These are phyloP conservation scores for Drosophila takahashii DNA, from an alignment of 1,140 invertebrate species.

Conservation along the genomic window DNA sequence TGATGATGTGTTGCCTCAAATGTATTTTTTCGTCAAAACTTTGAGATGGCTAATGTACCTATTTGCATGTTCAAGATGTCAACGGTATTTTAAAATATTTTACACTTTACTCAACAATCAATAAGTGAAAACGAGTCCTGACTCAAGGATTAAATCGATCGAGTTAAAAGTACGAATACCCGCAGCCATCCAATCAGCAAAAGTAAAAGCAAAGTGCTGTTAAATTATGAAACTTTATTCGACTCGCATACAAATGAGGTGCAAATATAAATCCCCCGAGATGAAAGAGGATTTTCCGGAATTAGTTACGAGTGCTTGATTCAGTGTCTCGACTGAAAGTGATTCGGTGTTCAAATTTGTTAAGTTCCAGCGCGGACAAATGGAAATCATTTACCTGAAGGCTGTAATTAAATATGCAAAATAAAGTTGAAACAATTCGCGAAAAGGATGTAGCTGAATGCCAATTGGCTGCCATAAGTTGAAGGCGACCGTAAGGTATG, in stretches of 20 bases:
- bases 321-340: conserved; percentile 10
- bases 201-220: conserved; percentile 47
- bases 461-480: conserved; percentile 17
- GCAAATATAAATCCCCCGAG: conserved; percentile 19
- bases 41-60: neutral
- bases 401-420: conserved; percentile 41
- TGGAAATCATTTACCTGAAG: conserved; percentile 15
- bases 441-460: conserved; percentile 11
- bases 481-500: conserved; percentile 3
- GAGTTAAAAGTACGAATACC: conserved; percentile 29
- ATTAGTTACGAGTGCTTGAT: conserved; percentile 19
- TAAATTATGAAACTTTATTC: conserved; percentile 36
- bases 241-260: conserved; percentile 42
- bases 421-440: conserved; percentile 17
- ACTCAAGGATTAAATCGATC: conserved; percentile 14
- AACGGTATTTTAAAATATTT: neutral
- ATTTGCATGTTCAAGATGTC: neutral
- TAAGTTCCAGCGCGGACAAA: conserved; percentile 20
- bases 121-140: conserved; percentile 23
- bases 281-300: conserved; percentile 21
- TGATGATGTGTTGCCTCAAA: conserved; percentile 14
- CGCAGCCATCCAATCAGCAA: conserved; percentile 29
- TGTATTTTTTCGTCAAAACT: neutral
- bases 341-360: conserved; percentile 16
- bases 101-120: conserved; percentile 25